Evolutionary conservation across 2,888 invertebrate species (phyloP).

Genomic region (Lasioglossum villosulum): DNA sequence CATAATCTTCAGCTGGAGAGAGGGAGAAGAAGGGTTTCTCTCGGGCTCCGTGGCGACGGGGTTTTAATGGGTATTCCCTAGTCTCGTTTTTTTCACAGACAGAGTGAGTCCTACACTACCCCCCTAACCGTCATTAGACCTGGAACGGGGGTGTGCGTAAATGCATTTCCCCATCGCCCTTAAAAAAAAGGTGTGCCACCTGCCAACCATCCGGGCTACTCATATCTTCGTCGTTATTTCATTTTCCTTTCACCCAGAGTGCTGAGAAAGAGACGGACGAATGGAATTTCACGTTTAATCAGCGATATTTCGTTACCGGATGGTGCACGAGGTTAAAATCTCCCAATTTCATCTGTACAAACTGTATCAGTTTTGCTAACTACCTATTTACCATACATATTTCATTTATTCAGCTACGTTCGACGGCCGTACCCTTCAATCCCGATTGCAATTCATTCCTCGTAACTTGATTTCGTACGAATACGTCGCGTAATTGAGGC

Average conservation of each 20-base stretch:
- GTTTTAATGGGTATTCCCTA: too few species aligned
- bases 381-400: constrained; percentile 8
- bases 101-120: too few species aligned
- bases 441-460: constrained; percentile 25
- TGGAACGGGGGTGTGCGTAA: too few species aligned
- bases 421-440: constrained; percentile 10
- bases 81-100: too few species aligned
- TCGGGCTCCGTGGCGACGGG: too few species aligned
- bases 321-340: background rate
- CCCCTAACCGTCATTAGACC: too few species aligned
- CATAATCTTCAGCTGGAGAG: too few species aligned
- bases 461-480: constrained; percentile 46
- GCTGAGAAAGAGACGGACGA: background rate
- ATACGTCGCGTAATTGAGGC: constrained; percentile 32
- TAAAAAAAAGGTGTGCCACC: constrained; percentile 21
- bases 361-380: constrained; percentile 2
- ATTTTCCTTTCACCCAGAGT: background rate
- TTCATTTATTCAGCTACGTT: constrained; percentile 4
- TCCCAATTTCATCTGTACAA: background rate
- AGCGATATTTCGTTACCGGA: background rate
- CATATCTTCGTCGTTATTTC: background rate
- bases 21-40: too few species aligned
- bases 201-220: background rate
- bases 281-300: background rate
- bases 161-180: too few species aligned